Conservation (phyloP, 2,113 vertebrate species). For the Muscicapa adusta region DNA sequence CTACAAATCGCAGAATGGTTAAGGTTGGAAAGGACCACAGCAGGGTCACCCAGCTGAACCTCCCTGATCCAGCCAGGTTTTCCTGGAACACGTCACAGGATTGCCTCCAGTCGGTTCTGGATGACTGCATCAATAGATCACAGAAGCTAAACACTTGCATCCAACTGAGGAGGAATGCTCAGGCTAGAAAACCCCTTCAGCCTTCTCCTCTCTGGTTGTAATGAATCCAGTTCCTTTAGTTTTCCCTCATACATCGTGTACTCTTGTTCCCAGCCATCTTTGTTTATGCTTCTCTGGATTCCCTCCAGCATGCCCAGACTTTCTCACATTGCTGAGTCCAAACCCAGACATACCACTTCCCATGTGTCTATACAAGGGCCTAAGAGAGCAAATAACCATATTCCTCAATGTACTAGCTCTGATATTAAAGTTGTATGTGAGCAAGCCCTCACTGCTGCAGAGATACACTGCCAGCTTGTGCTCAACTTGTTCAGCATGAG, state of each 20-base stretch:
- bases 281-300: background rate
- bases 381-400: background rate
- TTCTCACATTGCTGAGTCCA: background rate
- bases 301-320: background rate
- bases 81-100: background rate
- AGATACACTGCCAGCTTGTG: fast-evolving
- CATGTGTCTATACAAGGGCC: background rate
- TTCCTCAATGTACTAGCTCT: background rate
- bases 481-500: background rate
- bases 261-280: background rate
- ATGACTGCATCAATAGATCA: background rate
- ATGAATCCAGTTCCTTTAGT: background rate
- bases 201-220: background rate
- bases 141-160: background rate
- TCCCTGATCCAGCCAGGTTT: background rate
- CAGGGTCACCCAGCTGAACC: fast-evolving
- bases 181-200: background rate
- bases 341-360: background rate
- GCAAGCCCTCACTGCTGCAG: background rate
- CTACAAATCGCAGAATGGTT: background rate
- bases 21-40: background rate
- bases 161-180: background rate
- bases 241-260: fast-evolving
- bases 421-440: background rate
- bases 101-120: fast-evolving